Evolutionary conservation across 2,113 vertebrate species (phyloP).

Genomic region (Muntiacus muntjak): DNA sequence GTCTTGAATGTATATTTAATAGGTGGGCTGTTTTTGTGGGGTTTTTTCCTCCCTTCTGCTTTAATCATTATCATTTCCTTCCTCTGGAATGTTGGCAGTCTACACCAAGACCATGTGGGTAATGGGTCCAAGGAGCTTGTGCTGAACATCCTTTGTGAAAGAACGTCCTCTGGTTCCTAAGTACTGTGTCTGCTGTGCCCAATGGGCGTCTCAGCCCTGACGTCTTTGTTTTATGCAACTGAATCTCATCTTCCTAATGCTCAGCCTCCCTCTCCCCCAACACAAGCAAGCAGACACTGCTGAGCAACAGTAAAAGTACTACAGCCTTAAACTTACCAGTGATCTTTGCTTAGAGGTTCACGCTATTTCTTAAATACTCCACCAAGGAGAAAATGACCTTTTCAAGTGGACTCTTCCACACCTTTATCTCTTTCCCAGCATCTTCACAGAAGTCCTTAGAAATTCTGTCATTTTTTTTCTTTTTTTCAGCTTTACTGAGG

Average conservation of each 20-base stretch:
- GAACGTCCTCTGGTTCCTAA: neutral
- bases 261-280: neutral
- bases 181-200: rapidly evolving
- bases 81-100: neutral
- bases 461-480: neutral
- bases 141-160: neutral
- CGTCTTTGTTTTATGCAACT: neutral
- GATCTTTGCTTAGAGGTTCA: neutral
- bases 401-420: neutral
- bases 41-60: neutral
- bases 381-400: neutral
- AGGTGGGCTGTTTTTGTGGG: neutral
- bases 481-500: neutral
- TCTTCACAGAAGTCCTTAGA: neutral
- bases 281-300: neutral
- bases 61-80: neutral
- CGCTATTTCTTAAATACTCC: neutral
- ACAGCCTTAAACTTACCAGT: neutral
- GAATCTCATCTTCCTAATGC: neutral
- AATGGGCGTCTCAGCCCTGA: neutral
- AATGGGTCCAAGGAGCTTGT: neutral
- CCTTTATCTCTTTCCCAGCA: neutral
- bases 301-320: neutral
- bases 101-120: neutral
- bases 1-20: neutral